phyloP scores from a whole-genome alignment of 2,797 vertebrate species.

The Hypotaenidia philippensis region DNA sequence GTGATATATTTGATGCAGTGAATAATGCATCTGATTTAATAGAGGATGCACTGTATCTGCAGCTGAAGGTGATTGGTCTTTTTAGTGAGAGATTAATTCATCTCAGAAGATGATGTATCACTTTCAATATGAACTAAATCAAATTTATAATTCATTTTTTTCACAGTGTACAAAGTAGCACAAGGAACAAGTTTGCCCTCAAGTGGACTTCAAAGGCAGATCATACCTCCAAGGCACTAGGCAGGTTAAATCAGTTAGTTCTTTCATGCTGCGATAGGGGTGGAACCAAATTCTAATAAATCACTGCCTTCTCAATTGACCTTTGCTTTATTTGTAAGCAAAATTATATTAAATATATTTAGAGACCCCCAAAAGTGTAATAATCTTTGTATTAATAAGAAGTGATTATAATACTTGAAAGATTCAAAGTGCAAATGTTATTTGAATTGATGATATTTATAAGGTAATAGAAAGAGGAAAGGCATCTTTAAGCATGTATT shows the following conservation, averaged over 20 bases:
- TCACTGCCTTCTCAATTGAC: not conserved
- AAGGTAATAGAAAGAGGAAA: not conserved
- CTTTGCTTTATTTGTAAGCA: not conserved
- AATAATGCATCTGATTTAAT: constrained; percentile 76
- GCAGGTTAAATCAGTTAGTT: not conserved
- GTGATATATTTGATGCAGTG: constrained; percentile 70
- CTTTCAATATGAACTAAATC: constrained; percentile 68
- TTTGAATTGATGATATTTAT: not conserved
- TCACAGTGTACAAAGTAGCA: constrained; percentile 2
- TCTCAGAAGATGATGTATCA: constrained; percentile 72
- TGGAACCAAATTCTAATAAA: not conserved
- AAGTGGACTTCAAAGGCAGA: constrained; percentile 80
- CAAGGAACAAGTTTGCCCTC: constrained; percentile 81
- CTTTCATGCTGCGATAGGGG: not conserved
- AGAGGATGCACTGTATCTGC: constrained; percentile 66
- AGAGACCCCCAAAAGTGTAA: not conserved
- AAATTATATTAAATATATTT: not conserved
- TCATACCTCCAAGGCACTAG: constrained; percentile 35
- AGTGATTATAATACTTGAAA: not conserved
- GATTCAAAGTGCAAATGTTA: not conserved
- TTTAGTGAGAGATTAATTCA: constrained; percentile 74
- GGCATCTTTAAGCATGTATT: not conserved
- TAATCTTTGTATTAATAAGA: not conserved
- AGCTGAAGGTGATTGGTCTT: constrained; percentile 73
- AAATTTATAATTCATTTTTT: constrained; percentile 36